Conservation (phyloP, 2,888 invertebrate species). For the Barypeithes pellucidus region DNA sequence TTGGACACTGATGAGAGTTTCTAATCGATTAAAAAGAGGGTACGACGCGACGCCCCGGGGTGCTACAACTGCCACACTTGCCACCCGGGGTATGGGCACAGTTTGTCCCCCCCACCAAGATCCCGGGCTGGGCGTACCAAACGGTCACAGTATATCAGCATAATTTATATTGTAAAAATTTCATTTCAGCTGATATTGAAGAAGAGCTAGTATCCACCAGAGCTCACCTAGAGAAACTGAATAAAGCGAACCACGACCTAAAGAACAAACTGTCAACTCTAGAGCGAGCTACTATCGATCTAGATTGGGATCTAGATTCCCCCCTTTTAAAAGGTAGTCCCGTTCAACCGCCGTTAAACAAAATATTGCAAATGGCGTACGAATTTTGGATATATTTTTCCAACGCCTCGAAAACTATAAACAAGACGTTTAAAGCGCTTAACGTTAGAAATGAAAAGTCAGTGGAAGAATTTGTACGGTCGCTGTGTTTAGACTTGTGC, state of each 20-base stretch:
- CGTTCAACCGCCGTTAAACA: slow-evolving; percentile 64
- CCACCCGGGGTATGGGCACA: too few species aligned
- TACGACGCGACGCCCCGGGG: too few species aligned
- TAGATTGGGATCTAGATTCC: slow-evolving; percentile 64
- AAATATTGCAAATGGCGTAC: slow-evolving; percentile 63
- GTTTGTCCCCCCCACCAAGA: too few species aligned
- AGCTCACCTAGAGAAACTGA: slow-evolving; percentile 55
- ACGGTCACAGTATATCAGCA: too few species aligned
- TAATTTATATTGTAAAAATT: background rate
- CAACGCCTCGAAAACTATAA: slow-evolving; percentile 60
- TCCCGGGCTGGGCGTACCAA: too few species aligned
- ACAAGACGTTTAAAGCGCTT: slow-evolving; percentile 59
- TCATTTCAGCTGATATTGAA: slow-evolving; percentile 66
- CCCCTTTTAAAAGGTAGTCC: slow-evolving; percentile 64
- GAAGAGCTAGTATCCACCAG: slow-evolving; percentile 53
- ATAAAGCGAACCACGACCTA: slow-evolving; percentile 62
- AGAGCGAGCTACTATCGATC: slow-evolving; percentile 61
- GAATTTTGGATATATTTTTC: slow-evolving; percentile 63
- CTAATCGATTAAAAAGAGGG: too few species aligned
- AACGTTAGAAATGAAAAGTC: slow-evolving; percentile 61
- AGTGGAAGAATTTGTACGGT: slow-evolving; percentile 59
- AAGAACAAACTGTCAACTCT: slow-evolving; percentile 62
- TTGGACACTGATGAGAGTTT: too few species aligned
- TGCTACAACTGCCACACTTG: too few species aligned
- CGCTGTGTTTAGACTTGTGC: slow-evolving; percentile 62